Conservation (phyloP, 2,888 invertebrate species). For the Aspidapion aeneum region DNA sequence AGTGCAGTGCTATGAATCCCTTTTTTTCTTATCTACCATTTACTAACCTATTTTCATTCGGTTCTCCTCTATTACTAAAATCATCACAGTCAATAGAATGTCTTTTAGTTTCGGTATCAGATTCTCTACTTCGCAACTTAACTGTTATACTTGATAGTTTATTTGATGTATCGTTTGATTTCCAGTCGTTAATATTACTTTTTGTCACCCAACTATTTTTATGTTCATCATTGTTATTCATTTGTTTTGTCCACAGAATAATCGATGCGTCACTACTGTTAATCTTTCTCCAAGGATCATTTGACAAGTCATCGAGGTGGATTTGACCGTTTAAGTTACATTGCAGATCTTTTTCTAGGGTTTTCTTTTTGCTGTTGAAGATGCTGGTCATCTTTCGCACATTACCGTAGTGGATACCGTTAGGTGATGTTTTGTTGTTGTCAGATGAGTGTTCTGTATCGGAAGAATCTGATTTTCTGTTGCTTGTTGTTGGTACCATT, state of each 20-base stretch:
- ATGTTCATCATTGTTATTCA: constrained; percentile 20
- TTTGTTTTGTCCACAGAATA: constrained; percentile 22
- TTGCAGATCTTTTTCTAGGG: no score
- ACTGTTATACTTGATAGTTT: neutral
- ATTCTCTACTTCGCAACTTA: constrained; percentile 32
- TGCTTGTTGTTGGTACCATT: constrained; percentile 34
- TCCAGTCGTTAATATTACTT: constrained; percentile 26
- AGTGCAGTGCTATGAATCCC: no score
- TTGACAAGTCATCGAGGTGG: constrained; percentile 19
- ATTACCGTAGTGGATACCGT: constrained; percentile 30
- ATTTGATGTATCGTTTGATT: no score
- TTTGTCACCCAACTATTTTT: constrained; percentile 41
- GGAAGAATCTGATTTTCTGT: constrained; percentile 19
- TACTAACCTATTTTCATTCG: constrained; percentile 34
- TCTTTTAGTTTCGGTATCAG: constrained; percentile 45
- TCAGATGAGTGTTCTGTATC: neutral
- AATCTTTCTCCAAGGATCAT: constrained; percentile 19
- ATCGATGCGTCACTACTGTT: constrained; percentile 17
- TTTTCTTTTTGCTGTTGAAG: constrained; percentile 25
- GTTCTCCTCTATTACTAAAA: constrained; percentile 42
- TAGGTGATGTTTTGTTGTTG: constrained; percentile 11
- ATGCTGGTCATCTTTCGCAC: constrained; percentile 34
- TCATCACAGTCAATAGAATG: constrained; percentile 59
- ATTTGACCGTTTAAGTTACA: no score
- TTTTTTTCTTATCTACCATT: no score